phyloP scores from a whole-genome alignment of 1,140 invertebrate genomes.

The Rhysida immarginata region DNA sequence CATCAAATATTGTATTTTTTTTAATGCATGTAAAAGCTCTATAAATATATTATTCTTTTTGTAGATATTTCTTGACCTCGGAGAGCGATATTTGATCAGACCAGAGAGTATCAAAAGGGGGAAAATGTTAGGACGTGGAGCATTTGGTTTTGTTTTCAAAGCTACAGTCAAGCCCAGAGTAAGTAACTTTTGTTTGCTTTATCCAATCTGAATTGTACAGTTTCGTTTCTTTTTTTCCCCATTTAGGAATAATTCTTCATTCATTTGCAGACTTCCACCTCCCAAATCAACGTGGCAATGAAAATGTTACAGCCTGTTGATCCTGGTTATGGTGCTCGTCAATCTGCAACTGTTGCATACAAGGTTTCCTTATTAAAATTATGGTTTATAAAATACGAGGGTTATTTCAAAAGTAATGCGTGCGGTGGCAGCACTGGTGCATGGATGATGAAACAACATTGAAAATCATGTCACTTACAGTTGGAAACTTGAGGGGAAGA shows the following conservation, averaged over 20 bases:
- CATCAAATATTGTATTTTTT: too few species aligned
- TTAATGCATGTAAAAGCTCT: too few species aligned
- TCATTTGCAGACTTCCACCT: constrained; percentile 19
- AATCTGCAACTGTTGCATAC: constrained; percentile 57
- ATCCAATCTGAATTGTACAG: background rate
- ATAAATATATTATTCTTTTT: background rate
- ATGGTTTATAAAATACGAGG: too few species aligned
- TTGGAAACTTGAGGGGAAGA: background rate
- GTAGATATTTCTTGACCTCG: constrained; percentile 74
- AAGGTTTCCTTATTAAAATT: too few species aligned
- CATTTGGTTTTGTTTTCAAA: constrained; percentile 88
- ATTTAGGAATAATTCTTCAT: too few species aligned
- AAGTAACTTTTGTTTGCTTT: background rate
- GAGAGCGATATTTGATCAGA: constrained; percentile 56
- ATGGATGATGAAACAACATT: too few species aligned
- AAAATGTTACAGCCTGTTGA: constrained; percentile 91
- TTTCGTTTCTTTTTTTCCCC: background rate
- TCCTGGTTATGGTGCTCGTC: constrained; percentile 57
- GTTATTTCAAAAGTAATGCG: too few species aligned
- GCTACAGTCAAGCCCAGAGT: constrained; percentile 13
- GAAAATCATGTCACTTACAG: too few species aligned
- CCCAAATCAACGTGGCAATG: constrained; percentile 64
- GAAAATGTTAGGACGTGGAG: constrained; percentile 76
- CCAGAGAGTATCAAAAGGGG: constrained; percentile 62
- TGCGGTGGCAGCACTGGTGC: too few species aligned